Evolutionary conservation across 2,888 invertebrate genomes (phyloP), one percentile per base, ranked within the genome.

Genomic region (Oscheius sp.): DNA sequence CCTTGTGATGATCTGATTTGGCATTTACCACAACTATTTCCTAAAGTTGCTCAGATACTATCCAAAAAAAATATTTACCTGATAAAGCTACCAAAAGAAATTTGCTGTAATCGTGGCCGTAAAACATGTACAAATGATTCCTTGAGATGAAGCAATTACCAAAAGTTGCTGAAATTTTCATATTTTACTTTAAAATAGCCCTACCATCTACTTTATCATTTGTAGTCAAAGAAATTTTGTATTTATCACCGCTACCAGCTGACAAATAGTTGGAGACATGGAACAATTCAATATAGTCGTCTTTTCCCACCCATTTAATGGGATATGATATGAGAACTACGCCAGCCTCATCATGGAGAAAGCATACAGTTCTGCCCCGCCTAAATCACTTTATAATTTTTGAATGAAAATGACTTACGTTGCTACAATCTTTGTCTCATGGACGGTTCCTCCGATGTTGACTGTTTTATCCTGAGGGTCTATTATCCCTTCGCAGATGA

Each of bases 41-140:
- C 73, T 73, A 35, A 45, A 71, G 23, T 27, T 16, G 18, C 43
- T 18, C 6, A 12, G 16, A 21, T 43, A 9, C 18, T 23, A n/a
- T 18, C 13, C 2, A 35, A 63, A 25, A 64, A 5, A n/a, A 49
- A 9, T 27, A 25, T 16, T 25, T 18, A 72, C 72, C 72, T 18
- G 66, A 27, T n/a, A 73, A 29, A 1, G 73, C 35, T 0, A 73
- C 61, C 16, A 73, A 49, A 13, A 69, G 41, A n/a, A 73, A 73
- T 29, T 59, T 68, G 2, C 58, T 43, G 49, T 58, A 73, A 23
- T 73, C 68, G 0, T 49, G 13, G 1, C 46, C 73, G 16, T 49
- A 59, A 49, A 73, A 73, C 49, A 73, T 52, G 23, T 73, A 73
- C 16, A 73, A 46, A 49, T 73, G 73, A n/a, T 73, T 73, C 18